A percentile compares a stretch with the other conserved stretches of the same genome.
These are phyloP conservation scores for Polyommatus iphigenia DNA, from an alignment of 2,888 invertebrate genomes.

Conservation along the genomic window DNA sequence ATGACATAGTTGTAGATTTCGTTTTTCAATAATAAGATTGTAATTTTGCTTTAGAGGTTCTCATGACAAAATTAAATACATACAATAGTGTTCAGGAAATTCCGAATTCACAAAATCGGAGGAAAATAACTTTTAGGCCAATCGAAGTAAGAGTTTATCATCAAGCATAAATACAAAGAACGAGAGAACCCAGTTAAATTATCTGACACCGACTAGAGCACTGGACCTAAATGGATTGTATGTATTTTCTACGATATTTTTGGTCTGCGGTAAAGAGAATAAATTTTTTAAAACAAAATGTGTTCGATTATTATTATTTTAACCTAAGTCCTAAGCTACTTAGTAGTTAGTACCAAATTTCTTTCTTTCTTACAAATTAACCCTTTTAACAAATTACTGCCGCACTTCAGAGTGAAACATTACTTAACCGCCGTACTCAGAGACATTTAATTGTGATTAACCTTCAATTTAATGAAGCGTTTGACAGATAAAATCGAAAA, in stretches of 20 bases:
- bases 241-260: background rate
- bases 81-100: background rate
- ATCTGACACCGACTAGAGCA: background rate
- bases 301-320: conserved; percentile 5
- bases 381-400: too few relatives aligned
- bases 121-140: too few relatives aligned
- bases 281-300: conserved; percentile 20
- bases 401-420: too few relatives aligned
- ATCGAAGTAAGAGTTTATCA: too few relatives aligned
- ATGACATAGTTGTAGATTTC: background rate
- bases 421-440: too few relatives aligned
- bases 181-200: background rate
- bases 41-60: conserved; percentile 15
- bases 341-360: too few relatives aligned
- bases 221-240: background rate
- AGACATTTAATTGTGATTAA: too few relatives aligned
- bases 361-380: too few relatives aligned
- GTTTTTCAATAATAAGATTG: conserved; percentile 17
- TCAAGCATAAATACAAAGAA: too few relatives aligned
- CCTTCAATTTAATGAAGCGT: too few relatives aligned
- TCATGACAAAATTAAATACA: background rate
- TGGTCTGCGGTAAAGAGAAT: conserved; percentile 19
- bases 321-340: background rate
- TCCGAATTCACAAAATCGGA: too few relatives aligned
- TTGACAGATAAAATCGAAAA: too few relatives aligned